phyloP scores from a whole-genome alignment of 2,888 invertebrate genomes.

The Polydesmus complanatus region DNA sequence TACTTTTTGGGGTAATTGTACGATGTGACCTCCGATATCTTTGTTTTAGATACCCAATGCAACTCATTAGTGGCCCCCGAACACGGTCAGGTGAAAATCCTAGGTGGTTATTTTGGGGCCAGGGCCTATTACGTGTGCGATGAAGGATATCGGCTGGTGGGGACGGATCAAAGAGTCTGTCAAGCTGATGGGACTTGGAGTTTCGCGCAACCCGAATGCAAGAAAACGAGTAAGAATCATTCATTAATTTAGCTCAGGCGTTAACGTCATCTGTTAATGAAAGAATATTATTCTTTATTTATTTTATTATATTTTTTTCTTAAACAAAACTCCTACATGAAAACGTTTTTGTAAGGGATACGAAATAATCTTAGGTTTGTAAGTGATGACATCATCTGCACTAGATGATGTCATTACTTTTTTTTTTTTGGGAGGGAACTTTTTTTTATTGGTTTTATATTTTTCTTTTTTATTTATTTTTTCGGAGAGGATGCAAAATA shows the following conservation, averaged over 20 bases:
- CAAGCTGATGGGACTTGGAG: slow-evolving; percentile 17
- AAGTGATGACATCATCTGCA: too few species aligned
- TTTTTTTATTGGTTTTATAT: too few species aligned
- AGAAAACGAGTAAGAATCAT: slow-evolving; percentile 17
- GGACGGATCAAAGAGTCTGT: slow-evolving; percentile 58
- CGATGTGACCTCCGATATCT: not conserved
- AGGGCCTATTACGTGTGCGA: slow-evolving; percentile 74
- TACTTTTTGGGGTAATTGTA: too few species aligned
- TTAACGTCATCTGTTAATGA: too few species aligned
- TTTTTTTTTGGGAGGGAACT: not conserved
- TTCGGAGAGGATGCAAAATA: too few species aligned
- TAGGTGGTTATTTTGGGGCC: slow-evolving; percentile 67
- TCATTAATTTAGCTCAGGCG: too few species aligned
- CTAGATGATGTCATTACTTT: not conserved
- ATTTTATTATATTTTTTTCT: too few species aligned
- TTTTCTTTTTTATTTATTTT: too few species aligned
- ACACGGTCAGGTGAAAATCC: slow-evolving; percentile 59
- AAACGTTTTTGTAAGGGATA: not conserved
- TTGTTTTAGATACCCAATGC: slow-evolving; percentile 4
- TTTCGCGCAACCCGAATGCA: slow-evolving; percentile 13
- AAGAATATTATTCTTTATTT: not conserved
- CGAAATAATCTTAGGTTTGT: too few species aligned
- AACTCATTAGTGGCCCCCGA: slow-evolving; percentile 28
- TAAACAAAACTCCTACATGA: too few species aligned
- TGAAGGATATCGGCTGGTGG: slow-evolving; percentile 74